A percentile compares a stretch with the other conserved stretches of the same genome.
Evolutionary conservation across 1,140 invertebrate species (phyloP).

Genomic region (Trichomalopsis sarcophagae): DNA sequence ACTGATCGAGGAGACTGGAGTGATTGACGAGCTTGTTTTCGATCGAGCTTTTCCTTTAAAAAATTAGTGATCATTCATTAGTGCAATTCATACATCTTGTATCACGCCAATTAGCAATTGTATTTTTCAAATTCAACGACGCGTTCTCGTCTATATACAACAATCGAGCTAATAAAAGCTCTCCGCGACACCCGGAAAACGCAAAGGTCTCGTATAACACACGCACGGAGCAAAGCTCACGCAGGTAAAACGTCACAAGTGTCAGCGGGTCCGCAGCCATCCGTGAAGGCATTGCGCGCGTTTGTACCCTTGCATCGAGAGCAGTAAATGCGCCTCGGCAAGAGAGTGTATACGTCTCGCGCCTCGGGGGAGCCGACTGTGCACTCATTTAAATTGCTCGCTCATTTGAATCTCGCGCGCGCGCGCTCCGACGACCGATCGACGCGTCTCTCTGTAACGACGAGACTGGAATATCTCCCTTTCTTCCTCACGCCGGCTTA

Average conservation of each 20-base stretch:
- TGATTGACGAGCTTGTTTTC: no score
- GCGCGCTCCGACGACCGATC: not conserved
- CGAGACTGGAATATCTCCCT: constrained; percentile 39
- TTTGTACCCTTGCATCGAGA: not conserved
- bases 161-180: not conserved
- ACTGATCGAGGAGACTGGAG: no score
- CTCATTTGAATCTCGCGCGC: constrained; percentile 43
- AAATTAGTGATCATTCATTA: no score
- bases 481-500: not conserved
- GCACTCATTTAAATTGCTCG: constrained; percentile 46
- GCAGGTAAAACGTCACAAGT: not conserved
- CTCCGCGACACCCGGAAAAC: not conserved
- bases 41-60: no score
- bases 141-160: no score
- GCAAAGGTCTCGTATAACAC: not conserved
- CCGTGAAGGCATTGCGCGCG: not conserved
- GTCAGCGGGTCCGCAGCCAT: not conserved
- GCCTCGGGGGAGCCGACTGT: not conserved
- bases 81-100: no score
- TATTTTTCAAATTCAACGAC: no score
- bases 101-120: no score
- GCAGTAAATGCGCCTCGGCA: not conserved
- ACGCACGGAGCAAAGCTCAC: no score
- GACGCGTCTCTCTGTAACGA: not conserved
- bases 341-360: not conserved